These are phyloP conservation scores for Hofmannophila pseudospretella DNA, from an alignment of 2,888 invertebrate species.

Conservation along the genomic window DNA sequence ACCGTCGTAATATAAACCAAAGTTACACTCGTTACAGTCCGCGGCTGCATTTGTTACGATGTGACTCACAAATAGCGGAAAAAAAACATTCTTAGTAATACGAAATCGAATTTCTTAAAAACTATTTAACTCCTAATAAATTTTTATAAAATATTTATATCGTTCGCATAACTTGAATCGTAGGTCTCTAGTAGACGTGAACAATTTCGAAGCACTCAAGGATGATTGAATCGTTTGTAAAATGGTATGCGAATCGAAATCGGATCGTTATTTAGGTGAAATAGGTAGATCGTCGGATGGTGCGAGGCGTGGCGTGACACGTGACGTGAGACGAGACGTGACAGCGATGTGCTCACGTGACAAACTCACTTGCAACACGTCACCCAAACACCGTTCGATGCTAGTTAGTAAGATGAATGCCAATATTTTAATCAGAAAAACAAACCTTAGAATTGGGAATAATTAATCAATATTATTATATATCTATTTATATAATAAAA, in stretches of 20 bases:
- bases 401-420: constrained; percentile 72
- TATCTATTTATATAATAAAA: constrained; percentile 74
- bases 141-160: constrained; percentile 65
- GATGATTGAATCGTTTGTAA: constrained; percentile 34
- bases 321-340: constrained; percentile 15
- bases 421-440: constrained; percentile 73
- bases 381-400: constrained; percentile 44
- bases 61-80: constrained; percentile 28
- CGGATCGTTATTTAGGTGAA: constrained; percentile 37
- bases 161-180: constrained; percentile 49
- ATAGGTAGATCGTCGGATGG: constrained; percentile 44
- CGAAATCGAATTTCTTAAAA: constrained; percentile 64
- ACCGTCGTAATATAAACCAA: background rate
- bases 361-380: constrained; percentile 15
- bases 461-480: constrained; percentile 68
- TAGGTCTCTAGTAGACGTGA: constrained; percentile 50
- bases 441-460: constrained; percentile 67
- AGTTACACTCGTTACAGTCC: background rate
- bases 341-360: constrained; percentile 10
- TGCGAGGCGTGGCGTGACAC: constrained; percentile 23
- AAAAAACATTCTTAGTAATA: constrained; percentile 51
- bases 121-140: constrained; percentile 62
- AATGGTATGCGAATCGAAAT: constrained; percentile 35
- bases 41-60: constrained; percentile 1
- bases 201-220: constrained; percentile 39